A percentile compares a stretch with the other conserved stretches of the same genome.
phyloP scores from a whole-genome alignment of 2,888 invertebrate genomes.

The Machimus atricapillus region DNA sequence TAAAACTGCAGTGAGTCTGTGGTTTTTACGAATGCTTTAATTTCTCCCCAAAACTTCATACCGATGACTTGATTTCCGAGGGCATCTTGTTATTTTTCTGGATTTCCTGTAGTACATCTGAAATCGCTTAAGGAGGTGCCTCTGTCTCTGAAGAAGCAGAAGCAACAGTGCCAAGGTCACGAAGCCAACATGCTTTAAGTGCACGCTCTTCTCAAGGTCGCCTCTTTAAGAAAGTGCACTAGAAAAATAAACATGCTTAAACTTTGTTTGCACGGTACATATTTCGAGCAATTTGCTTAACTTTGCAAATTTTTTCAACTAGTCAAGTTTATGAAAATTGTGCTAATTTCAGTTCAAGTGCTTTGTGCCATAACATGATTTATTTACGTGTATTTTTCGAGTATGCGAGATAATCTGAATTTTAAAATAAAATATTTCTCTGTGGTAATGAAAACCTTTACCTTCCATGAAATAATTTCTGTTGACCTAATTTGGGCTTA shows the following conservation, averaged over 20 bases:
- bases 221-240: background rate
- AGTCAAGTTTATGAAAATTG: background rate
- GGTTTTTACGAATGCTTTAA: background rate
- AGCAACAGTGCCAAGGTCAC: background rate
- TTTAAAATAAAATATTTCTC: background rate
- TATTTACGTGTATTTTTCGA: background rate
- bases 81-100: background rate
- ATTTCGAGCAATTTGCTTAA: background rate
- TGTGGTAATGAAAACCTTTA: background rate
- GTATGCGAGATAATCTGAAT: background rate
- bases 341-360: background rate
- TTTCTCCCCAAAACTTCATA: background rate
- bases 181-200: background rate
- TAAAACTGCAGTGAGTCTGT: background rate
- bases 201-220: background rate
- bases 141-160: background rate
- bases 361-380: background rate
- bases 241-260: background rate
- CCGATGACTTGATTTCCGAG: background rate
- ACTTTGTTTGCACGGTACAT: background rate
- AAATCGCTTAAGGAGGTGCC: background rate
- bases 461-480: background rate
- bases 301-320: background rate
- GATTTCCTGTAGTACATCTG: background rate
- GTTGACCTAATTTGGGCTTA: background rate